Percentiles rank a stretch among this genome's conserved stretches.
phyloP scores from a whole-genome alignment of 1,140 invertebrate genomes.

The Ceratosolen fusciceps region DNA sequence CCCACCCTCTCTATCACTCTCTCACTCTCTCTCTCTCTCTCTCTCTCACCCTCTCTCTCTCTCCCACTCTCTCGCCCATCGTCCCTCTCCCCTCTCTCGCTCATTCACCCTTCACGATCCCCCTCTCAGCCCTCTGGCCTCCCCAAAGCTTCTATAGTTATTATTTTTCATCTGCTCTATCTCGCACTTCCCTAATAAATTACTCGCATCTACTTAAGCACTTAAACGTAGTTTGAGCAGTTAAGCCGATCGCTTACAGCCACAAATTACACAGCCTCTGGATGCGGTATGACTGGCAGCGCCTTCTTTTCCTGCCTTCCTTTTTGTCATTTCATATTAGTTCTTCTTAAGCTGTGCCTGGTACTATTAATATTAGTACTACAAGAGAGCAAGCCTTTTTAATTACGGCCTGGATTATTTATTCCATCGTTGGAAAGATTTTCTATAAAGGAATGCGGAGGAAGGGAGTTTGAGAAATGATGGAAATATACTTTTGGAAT shows the following conservation, averaged over 20 bases:
- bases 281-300: background rate
- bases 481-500: too few species aligned
- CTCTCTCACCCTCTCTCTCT: too few species aligned
- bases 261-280: background rate
- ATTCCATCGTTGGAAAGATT: background rate
- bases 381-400: background rate
- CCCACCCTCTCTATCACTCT: background rate
- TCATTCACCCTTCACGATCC: too few species aligned
- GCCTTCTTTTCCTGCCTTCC: background rate
- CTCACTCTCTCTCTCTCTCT: too few species aligned
- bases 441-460: background rate
- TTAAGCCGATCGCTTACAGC: background rate
- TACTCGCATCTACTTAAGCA: conserved; percentile 20
- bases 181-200: conserved; percentile 7
- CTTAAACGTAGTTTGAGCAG: background rate
- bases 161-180: conserved; percentile 13
- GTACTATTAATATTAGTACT: too few species aligned
- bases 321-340: background rate
- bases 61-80: too few species aligned
- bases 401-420: background rate
- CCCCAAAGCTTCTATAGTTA: too few species aligned
- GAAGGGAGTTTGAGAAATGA: too few species aligned
- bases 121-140: too few species aligned
- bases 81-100: too few species aligned
- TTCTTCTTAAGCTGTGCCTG: background rate